phyloP scores from a whole-genome alignment of 2,797 vertebrate species.

The Nasua narica region DNA sequence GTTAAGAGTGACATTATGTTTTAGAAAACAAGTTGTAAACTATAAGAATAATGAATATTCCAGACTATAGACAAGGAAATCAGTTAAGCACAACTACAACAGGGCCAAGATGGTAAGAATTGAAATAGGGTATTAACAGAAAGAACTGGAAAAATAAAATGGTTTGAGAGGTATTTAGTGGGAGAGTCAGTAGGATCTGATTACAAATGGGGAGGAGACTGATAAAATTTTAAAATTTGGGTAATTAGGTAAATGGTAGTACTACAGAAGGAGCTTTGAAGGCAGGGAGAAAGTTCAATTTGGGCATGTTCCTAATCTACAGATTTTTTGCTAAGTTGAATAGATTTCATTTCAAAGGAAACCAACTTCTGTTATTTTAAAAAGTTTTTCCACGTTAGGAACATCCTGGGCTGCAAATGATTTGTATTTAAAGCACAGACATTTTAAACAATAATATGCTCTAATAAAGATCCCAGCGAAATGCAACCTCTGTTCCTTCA shows the following conservation, averaged over 20 bases:
- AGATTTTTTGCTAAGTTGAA: neutral
- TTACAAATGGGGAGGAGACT: neutral
- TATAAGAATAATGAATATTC: neutral
- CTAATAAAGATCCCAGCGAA: constrained; percentile 13
- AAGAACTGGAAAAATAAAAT: constrained; percentile 30
- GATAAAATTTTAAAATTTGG: neutral
- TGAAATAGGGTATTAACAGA: neutral
- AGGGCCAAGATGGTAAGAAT: neutral
- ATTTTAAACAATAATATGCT: constrained; percentile 38
- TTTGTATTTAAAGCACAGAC: neutral
- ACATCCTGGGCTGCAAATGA: neutral
- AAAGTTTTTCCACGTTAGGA: neutral
- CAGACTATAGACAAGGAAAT: neutral
- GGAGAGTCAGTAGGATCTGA: neutral
- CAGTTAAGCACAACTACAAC: neutral
- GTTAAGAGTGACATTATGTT: neutral
- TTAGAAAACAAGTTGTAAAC: constrained; percentile 22
- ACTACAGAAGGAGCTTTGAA: neutral
- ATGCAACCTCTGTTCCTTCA: neutral
- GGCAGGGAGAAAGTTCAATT: neutral
- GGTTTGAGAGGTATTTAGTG: neutral
- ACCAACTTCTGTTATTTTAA: neutral
- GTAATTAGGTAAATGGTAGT: neutral
- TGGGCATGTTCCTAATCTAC: neutral
- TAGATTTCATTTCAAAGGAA: neutral